Base-by-base conservation (phyloP, 2,888 invertebrate genomes). In the Chirona hameri region DNA sequence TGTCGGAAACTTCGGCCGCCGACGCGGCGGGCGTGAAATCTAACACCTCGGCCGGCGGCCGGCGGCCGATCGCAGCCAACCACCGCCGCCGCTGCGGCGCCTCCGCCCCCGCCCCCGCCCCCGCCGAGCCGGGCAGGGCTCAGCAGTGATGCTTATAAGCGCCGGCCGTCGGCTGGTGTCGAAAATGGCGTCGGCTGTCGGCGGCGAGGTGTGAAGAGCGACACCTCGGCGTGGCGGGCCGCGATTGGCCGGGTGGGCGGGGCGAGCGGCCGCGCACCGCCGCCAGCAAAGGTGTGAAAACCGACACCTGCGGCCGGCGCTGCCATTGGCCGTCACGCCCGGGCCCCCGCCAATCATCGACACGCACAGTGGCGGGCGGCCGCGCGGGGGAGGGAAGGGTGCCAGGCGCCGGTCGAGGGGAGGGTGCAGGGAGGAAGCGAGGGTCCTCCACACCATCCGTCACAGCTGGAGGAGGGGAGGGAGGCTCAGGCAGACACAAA, bases 201-300 rank as follows among this genome's bases (percentile, higher is more conserved):
- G n/a, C n/a, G 39, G 21, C 76, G 76, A 76, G 76, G 76, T 76
- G 76, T 76, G 76, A 76, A 76, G 46, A 76, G 14, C 46, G 39
- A 46, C 76, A 76, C 76, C 76, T 76, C 76, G 39, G 76, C 39
- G 21, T 0, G 39, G 46, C 76, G 39, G 5, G 39, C 76, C 21
- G 10, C 76, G 10, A 76, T 76, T 76, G 76, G 76, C 46, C 46
- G 76, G 7, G 46, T 12, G 24, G 39, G 46, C 27, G 10, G 76
- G 3, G 76, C 31, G 46, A 27, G 18, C 72, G 72, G 18, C 31
- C 15, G 27, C 72, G 72, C 72, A 3, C 29, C 76, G 76, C 76
- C 27, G 39, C 76, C 39, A 39, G 76, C 76, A 46, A 76, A 76
- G 76, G 76, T 76, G 76, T 76, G 76, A 76, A 76, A 76, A 76